Percentiles rank a stretch among this genome's conserved stretches.
phyloP scores from a whole-genome alignment of 2,888 invertebrate genomes.

The Sthenelais limicola region DNA sequence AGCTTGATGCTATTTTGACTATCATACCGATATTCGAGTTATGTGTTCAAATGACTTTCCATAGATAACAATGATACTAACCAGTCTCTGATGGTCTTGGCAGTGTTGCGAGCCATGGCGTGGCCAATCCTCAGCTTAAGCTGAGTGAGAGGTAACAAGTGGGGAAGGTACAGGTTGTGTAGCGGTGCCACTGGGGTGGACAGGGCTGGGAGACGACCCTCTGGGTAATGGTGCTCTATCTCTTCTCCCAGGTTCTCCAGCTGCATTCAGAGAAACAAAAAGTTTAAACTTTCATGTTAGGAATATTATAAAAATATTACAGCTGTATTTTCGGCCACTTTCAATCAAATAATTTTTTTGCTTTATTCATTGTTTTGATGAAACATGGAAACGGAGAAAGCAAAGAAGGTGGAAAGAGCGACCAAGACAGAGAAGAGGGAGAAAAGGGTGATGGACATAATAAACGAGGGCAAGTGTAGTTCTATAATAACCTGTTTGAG shows the following conservation, averaged over 20 bases:
- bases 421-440: too few species aligned
- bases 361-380: too few species aligned
- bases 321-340: too few species aligned
- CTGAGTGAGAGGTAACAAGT: conserved; percentile 63
- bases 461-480: too few species aligned
- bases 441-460: too few species aligned
- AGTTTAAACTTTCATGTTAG: background rate
- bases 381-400: too few species aligned
- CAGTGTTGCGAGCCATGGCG: conserved; percentile 58
- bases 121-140: conserved; percentile 69
- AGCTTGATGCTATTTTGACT: too few species aligned
- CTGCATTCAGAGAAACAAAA: conserved; percentile 52
- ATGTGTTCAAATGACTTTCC: too few species aligned
- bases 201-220: conserved; percentile 54
- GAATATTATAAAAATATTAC: background rate
- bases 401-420: too few species aligned
- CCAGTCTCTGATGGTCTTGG: conserved; percentile 58
- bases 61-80: conserved; percentile 50
- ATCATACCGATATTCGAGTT: too few species aligned
- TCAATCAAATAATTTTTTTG: too few species aligned
- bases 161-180: conserved; percentile 66
- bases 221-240: conserved; percentile 63
- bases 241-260: conserved; percentile 67
- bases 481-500: conserved; percentile 57
- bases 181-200: conserved; percentile 63